phyloP scores from a whole-genome alignment of 2,113 vertebrate genomes.

The Athene cunicularia region DNA sequence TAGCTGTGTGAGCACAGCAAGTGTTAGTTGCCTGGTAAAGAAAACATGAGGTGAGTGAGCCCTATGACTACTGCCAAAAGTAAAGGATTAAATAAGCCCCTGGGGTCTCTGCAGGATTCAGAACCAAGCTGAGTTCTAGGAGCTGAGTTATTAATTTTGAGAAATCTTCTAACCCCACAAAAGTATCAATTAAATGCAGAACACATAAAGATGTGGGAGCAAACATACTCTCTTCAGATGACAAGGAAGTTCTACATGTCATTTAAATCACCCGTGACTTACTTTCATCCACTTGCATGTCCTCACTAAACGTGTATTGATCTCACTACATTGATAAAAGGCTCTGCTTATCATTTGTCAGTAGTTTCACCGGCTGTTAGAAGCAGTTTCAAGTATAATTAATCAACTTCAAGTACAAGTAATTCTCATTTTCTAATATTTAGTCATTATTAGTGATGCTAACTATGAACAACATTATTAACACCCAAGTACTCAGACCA shows the following conservation, averaged over 20 bases:
- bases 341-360: neutral
- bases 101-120: neutral
- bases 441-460: neutral
- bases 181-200: slow-evolving; percentile 10
- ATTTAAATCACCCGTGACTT: neutral
- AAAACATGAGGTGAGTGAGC: neutral
- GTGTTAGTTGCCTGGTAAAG: neutral
- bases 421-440: neutral
- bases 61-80: neutral
- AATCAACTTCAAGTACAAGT: neutral
- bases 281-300: neutral
- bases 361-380: neutral
- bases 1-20: neutral
- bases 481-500: neutral
- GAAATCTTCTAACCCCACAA: neutral
- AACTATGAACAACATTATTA: neutral
- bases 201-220: neutral
- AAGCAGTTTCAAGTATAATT: slow-evolving; percentile 1
- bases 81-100: slow-evolving; percentile 9
- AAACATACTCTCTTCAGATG: neutral
- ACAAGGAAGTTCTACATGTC: neutral
- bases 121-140: neutral
- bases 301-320: neutral
- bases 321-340: slow-evolving; percentile 8
- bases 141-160: slow-evolving; percentile 7